A percentile compares a stretch with the other conserved stretches of the same genome.
Evolutionary conservation across 2,797 vertebrate genomes (phyloP).

Genomic region (Neosalanx taihuensis): DNA sequence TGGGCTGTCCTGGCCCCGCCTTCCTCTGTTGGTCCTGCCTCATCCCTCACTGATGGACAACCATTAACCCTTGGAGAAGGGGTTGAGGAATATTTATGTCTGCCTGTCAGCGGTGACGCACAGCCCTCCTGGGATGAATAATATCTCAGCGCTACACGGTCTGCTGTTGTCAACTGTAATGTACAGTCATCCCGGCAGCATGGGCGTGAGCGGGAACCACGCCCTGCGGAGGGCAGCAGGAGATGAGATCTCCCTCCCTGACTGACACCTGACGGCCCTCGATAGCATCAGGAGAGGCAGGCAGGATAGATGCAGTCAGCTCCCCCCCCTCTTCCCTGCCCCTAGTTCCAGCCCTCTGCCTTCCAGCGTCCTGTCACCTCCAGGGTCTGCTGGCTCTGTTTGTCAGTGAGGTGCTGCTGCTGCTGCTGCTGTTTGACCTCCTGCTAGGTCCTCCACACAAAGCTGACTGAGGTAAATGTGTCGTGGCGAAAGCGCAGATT

Average conservation of each 20-base stretch:
- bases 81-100: constrained; percentile 74
- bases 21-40: constrained; percentile 38
- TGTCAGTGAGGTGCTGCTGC: too few relatives aligned
- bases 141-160: constrained; percentile 57
- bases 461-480: too few relatives aligned
- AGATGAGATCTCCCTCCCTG: constrained; percentile 61
- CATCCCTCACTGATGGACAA: constrained; percentile 66
- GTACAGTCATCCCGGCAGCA: constrained; percentile 28
- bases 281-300: constrained; percentile 34
- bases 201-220: constrained; percentile 15
- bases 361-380: not conserved
- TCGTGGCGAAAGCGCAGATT: too few relatives aligned
- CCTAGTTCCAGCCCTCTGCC: constrained; percentile 4
- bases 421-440: too few relatives aligned
- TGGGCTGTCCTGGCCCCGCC: constrained; percentile 3
- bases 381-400: too few relatives aligned
- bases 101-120: constrained; percentile 68
- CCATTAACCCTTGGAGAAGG: constrained; percentile 70
- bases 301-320: constrained; percentile 11
- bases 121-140: constrained; percentile 68
- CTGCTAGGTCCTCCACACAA: too few relatives aligned
- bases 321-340: constrained; percentile 6
- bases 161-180: constrained; percentile 60
- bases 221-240: constrained; percentile 46
- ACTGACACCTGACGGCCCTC: constrained; percentile 60